These are phyloP conservation scores for Proales similis DNA, from an alignment of 1,140 invertebrate species.

Conservation along the genomic window DNA sequence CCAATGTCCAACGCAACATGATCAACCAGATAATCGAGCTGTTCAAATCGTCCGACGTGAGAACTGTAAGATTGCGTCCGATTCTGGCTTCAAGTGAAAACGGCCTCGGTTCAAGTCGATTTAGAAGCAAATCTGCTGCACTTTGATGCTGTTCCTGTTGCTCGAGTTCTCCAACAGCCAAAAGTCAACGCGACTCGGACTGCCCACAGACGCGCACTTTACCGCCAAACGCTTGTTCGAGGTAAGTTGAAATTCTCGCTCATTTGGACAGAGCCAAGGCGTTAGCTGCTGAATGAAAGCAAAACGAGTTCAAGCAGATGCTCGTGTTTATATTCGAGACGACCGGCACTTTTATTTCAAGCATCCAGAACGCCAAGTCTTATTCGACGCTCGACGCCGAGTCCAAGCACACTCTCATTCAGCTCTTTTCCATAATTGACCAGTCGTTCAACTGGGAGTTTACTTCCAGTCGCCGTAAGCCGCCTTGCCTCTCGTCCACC, in stretches of 20 bases:
- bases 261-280: not conserved
- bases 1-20: not conserved
- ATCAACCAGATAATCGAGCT: conserved; percentile 1
- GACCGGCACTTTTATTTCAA: not conserved
- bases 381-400: not conserved
- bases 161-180: conserved; percentile 22
- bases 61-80: too few species aligned
- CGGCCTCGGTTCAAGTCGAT: too few species aligned
- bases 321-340: conserved; percentile 24
- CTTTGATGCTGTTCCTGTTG: not conserved
- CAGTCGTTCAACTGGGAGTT: conserved; percentile 35
- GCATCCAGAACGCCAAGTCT: not conserved
- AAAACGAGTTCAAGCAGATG: conserved; percentile 34
- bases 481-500: too few species aligned
- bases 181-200: conserved; percentile 22
- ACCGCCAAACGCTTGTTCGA: conserved; percentile 31
- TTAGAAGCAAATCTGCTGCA: conserved; percentile 18
- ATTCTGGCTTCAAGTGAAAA: too few species aligned
- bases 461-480: conserved; percentile 14
- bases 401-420: conserved; percentile 17
- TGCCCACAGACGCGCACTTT: conserved; percentile 22
- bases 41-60: not conserved
- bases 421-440: conserved; percentile 27
- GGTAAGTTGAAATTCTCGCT: not conserved
- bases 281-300: not conserved